Evolutionary conservation across 2,797 vertebrate genomes (phyloP).

Genomic region (Gallinago solitaria): DNA sequence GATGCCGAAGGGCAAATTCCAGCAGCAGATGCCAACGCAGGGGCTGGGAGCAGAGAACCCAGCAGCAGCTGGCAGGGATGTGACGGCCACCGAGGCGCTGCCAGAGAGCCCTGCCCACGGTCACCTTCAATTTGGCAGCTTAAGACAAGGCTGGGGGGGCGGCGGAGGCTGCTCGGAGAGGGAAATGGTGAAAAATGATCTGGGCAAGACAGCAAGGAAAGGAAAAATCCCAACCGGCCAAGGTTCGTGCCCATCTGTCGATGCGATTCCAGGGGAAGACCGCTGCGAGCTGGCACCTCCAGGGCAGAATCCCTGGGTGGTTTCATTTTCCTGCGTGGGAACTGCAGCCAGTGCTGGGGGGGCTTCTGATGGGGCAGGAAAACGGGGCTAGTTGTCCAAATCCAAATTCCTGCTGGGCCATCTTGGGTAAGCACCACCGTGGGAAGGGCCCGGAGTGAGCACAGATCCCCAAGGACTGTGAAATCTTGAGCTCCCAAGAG

Average conservation of each 20-base stretch:
- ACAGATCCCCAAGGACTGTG: neutral
- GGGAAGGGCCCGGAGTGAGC: neutral
- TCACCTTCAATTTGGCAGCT: neutral
- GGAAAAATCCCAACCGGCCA: neutral
- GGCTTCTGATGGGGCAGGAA: neutral
- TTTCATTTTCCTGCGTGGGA: neutral
- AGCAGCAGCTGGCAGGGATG: neutral
- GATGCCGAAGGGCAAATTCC: neutral
- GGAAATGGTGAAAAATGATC: neutral
- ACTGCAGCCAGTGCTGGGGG: neutral
- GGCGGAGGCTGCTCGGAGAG: neutral
- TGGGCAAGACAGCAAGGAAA: neutral
- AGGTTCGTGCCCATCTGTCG: neutral
- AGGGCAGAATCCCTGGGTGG: neutral
- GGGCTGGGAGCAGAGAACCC: neutral
- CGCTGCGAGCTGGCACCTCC: neutral
- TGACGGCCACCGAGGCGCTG: neutral
- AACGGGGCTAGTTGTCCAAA: neutral
- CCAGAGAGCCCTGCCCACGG: neutral
- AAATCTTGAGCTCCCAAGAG: neutral
- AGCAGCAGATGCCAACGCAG: accelerated
- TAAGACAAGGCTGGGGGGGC: neutral
- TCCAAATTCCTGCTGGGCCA: neutral
- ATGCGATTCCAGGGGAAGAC: neutral
- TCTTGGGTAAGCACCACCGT: accelerated